Evolutionary conservation across 2,113 vertebrate species (phyloP).

Genomic region (Rhinolophus ferrumequinum): DNA sequence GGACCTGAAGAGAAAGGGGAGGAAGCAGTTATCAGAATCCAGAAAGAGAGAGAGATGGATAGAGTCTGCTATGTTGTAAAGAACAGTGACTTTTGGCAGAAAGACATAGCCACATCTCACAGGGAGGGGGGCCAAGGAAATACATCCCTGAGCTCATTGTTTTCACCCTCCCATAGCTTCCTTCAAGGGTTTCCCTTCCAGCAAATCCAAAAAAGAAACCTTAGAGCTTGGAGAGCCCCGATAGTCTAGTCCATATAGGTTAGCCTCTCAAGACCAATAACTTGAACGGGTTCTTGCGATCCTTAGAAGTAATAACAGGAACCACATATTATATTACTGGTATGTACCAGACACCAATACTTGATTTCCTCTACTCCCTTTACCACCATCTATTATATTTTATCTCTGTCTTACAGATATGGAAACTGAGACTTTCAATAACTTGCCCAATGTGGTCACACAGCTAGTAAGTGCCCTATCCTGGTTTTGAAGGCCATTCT

Average conservation of each 20-base stretch:
- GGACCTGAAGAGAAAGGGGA: not conserved
- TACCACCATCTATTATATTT: not conserved
- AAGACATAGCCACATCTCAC: not conserved
- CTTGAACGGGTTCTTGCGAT: not conserved
- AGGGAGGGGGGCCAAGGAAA: not conserved
- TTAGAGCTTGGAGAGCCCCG: not conserved
- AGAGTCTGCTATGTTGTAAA: not conserved
- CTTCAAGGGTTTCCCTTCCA: not conserved
- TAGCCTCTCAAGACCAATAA: not conserved
- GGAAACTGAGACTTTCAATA: slow-evolving; percentile 13
- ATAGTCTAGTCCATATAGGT: not conserved
- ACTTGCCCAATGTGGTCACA: not conserved
- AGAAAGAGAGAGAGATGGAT: not conserved
- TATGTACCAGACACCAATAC: not conserved
- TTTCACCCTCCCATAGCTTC: not conserved
- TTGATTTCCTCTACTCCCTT: not conserved
- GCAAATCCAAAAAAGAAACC: not conserved
- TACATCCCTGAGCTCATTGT: not conserved
- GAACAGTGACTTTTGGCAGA: not conserved
- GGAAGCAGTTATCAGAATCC: not conserved
- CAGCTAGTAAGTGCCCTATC: not conserved
- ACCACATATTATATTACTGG: not conserved
- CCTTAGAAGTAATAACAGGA: not conserved
- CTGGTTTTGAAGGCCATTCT: slow-evolving; percentile 32
- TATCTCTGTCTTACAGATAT: not conserved